These are phyloP conservation scores for Choloepus didactylus DNA, from an alignment of 2,797 vertebrate species.

Conservation along the genomic window DNA sequence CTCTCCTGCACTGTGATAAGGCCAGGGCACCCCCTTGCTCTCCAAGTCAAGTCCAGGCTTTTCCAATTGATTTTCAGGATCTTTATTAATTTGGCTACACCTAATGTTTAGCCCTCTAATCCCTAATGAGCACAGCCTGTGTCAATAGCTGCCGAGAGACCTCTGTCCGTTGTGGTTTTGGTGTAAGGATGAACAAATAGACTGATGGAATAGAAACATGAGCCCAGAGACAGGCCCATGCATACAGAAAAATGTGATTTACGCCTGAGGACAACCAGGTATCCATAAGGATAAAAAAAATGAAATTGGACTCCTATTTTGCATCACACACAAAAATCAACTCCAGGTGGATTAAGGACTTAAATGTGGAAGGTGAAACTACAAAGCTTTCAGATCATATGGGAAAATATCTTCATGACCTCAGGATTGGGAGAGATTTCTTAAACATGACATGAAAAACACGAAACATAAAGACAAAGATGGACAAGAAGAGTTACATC, in stretches of 20 bases:
- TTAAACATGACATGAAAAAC: conserved; percentile 25
- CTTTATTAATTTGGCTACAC: conserved; percentile 30
- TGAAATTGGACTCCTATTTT: conserved; percentile 22
- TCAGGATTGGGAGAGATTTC: conserved; percentile 4
- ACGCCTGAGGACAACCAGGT: background rate
- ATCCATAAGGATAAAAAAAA: conserved; percentile 33
- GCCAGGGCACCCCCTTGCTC: background rate
- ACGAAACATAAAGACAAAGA: conserved; percentile 1
- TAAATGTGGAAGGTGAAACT: conserved; percentile 42
- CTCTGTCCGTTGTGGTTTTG: conserved; percentile 23
- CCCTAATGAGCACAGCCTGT: background rate
- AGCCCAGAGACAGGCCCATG: background rate
- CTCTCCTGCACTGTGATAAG: conserved; percentile 24
- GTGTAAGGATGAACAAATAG: conserved; percentile 13
- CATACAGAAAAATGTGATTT: conserved; percentile 32
- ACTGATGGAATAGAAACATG: background rate
- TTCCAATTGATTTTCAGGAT: conserved; percentile 55
- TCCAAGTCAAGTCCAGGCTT: background rate
- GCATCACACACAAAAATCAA: conserved; percentile 49
- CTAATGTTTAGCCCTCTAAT: conserved; percentile 56
- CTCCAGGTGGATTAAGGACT: background rate
- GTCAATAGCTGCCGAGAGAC: conserved; percentile 14
- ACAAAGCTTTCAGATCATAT: conserved; percentile 29
- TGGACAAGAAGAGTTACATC: background rate
- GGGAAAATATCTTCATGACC: background rate